Evolutionary conservation across 2,888 invertebrate species (phyloP).

Genomic region (Diloba caeruleocephala): DNA sequence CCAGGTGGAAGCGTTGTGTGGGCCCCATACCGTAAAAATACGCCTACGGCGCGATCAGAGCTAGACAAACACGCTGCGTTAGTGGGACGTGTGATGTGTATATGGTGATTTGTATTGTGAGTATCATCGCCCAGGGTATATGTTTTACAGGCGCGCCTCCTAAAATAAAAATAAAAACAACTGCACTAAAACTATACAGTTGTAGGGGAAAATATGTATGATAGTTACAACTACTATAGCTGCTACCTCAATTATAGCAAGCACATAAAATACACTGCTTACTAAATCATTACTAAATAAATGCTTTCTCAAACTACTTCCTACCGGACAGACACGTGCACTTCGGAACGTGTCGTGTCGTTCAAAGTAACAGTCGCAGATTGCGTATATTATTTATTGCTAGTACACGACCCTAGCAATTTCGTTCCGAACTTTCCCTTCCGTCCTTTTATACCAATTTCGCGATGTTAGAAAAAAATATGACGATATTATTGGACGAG

Average conservation of each 20-base stretch:
- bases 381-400: constrained; percentile 87
- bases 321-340: constrained; percentile 47
- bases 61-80: no score
- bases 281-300: constrained; percentile 38
- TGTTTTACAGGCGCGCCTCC: no score
- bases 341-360: constrained; percentile 49
- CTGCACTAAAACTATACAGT: no score
- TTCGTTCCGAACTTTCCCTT: constrained; percentile 82
- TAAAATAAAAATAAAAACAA: no score
- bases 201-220: neutral
- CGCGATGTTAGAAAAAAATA: constrained; percentile 85
- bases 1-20: no score
- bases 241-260: neutral
- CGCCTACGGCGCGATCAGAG: no score
- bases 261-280: constrained; percentile 8
- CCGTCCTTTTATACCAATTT: constrained; percentile 84
- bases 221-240: neutral
- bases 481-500: constrained; percentile 86
- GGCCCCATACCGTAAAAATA: no score
- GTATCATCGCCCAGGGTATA: no score
- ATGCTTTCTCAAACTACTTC: constrained; percentile 26
- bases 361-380: constrained; percentile 72
- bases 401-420: constrained; percentile 81
- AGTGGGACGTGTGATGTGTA: no score
- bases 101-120: no score